phyloP scores from a whole-genome alignment of 2,888 invertebrate species.

The Drosophila neutralis region DNA sequence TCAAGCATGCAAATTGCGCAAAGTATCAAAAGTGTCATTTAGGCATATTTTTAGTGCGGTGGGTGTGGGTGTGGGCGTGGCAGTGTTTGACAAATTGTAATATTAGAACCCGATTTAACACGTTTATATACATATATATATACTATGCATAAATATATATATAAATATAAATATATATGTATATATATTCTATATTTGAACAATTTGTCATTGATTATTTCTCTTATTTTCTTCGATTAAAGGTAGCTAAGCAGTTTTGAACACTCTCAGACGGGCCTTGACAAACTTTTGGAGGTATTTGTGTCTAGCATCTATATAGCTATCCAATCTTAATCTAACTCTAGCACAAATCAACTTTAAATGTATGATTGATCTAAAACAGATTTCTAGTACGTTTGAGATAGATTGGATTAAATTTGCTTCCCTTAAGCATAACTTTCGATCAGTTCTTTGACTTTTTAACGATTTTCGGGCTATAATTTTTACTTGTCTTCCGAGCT shows the following conservation, averaged over 20 bases:
- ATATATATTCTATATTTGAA: background rate
- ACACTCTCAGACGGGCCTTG: no score
- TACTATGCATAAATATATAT: background rate
- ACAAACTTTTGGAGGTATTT: no score
- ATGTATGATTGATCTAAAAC: no score
- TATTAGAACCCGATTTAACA: constrained; percentile 16
- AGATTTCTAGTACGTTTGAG: no score
- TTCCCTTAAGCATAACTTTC: no score
- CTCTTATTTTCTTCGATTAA: background rate
- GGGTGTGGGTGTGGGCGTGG: background rate
- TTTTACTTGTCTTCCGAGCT: no score
- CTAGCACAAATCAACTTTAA: no score
- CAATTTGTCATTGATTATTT: background rate
- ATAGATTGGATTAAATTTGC: no score
- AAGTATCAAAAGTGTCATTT: constrained; percentile 72
- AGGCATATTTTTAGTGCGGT: constrained; percentile 51
- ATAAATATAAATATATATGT: background rate
- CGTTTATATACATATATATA: constrained; percentile 8
- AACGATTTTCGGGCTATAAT: no score
- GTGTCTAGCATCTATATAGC: no score
- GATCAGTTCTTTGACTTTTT: no score
- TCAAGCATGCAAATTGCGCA: constrained; percentile 74
- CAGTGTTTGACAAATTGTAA: background rate
- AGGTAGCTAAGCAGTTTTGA: background rate
- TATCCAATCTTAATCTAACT: no score